Conservation (phyloP, 1,140 invertebrate species). For the Scaptomyza hsui region DNA sequence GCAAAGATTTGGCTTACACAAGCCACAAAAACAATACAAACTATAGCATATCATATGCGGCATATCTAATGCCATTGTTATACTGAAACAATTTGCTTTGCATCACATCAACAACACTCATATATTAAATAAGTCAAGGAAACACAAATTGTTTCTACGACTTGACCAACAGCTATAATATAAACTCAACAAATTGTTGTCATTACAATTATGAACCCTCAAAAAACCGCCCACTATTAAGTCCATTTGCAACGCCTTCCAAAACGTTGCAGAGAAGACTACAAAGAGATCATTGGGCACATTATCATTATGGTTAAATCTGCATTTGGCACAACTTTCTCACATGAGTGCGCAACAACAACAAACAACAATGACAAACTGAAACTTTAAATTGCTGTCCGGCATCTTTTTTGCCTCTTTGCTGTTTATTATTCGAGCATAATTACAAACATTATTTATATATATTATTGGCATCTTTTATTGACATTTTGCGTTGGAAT, state of each 20-base stretch:
- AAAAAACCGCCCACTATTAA: constrained; percentile 29
- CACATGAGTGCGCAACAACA: constrained; percentile 61
- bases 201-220: constrained; percentile 39
- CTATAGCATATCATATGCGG: constrained; percentile 15
- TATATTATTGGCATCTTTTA: constrained; percentile 19
- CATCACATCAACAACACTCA: neutral
- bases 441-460: constrained; percentile 39
- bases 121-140: constrained; percentile 19
- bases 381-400: constrained; percentile 49
- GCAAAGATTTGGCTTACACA: constrained; percentile 11
- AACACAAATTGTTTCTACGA: constrained; percentile 14
- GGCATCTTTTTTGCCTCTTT: constrained; percentile 57
- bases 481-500: constrained; percentile 21
- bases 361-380: constrained; percentile 41
- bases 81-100: constrained; percentile 26
- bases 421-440: constrained; percentile 70
- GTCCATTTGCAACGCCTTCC: constrained; percentile 20
- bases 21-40: constrained; percentile 5
- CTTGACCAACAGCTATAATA: constrained; percentile 34
- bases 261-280: neutral
- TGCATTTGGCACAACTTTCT: constrained; percentile 79
- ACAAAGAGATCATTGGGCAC: constrained; percentile 19
- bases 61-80: constrained; percentile 29
- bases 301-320: constrained; percentile 62
- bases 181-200: constrained; percentile 33